Conservation (phyloP, 2,797 vertebrate genomes). For the Acrossocheilus wenchowensis region DNA sequence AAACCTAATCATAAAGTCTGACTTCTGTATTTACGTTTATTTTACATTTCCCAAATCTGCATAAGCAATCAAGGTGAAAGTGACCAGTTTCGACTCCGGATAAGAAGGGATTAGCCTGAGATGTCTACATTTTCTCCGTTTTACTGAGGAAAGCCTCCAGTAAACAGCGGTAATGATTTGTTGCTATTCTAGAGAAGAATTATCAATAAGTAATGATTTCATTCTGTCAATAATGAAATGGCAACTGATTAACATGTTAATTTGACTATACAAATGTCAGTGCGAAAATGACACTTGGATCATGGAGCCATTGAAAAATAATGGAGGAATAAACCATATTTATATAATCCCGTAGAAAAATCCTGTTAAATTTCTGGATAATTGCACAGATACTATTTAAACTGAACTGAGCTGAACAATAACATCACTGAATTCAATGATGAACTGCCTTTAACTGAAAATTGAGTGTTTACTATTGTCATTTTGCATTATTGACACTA, state of each 20-base stretch:
- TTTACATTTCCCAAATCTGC: constrained; percentile 59
- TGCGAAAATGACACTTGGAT: constrained; percentile 14
- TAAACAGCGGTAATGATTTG: constrained; percentile 33
- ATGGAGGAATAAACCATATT: not conserved
- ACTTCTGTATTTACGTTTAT: not conserved
- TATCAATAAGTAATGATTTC: constrained; percentile 40
- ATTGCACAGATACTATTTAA: no score
- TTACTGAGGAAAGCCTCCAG: not conserved
- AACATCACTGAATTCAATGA: no score
- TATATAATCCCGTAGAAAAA: not conserved
- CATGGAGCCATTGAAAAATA: not conserved
- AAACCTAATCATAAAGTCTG: not conserved
- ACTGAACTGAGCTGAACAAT: no score
- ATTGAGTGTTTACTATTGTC: no score
- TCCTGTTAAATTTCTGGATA: not conserved
- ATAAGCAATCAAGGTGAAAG: constrained; percentile 63
- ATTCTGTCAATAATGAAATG: constrained; percentile 29
- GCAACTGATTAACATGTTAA: constrained; percentile 40
- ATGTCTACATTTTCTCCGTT: not conserved
- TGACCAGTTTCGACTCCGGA: constrained; percentile 38
- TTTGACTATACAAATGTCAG: constrained; percentile 30
- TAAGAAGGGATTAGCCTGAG: not conserved
- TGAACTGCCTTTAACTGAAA: no score
- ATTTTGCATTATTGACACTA: no score
- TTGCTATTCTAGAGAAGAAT: constrained; percentile 18